phyloP scores from a whole-genome alignment of 2,797 vertebrate species.

The Xyrichtys novacula region DNA sequence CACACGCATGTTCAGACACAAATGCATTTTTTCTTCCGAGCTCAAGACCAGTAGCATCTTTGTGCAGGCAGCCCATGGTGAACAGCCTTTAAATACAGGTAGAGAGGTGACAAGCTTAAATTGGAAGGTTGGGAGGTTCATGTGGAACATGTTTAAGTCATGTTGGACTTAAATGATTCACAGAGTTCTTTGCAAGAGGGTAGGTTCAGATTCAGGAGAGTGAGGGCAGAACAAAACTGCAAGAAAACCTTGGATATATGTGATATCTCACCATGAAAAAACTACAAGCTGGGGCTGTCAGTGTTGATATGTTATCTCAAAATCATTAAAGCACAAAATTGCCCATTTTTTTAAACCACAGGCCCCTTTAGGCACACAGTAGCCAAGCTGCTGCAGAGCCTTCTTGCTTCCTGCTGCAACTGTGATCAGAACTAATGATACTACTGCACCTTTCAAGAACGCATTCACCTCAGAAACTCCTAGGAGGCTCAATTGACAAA shows the following conservation, averaged over 20 bases:
- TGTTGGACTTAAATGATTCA: slow-evolving; percentile 40
- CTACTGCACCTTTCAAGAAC: too few species aligned
- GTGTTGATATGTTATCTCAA: too few species aligned
- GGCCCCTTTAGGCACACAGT: too few species aligned
- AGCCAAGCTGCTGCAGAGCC: too few species aligned
- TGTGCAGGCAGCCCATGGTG: neutral
- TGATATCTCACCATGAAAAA: too few species aligned
- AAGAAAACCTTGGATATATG: neutral
- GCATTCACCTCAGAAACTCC: too few species aligned
- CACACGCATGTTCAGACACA: neutral
- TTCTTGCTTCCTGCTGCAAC: too few species aligned
- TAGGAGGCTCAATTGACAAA: too few species aligned
- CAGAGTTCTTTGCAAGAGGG: neutral
- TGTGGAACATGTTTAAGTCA: slow-evolving; percentile 3
- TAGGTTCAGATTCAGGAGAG: neutral
- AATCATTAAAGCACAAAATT: too few species aligned
- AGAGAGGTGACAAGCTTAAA: neutral
- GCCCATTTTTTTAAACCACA: too few species aligned
- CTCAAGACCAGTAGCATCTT: slow-evolving; percentile 12
- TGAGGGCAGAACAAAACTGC: neutral
- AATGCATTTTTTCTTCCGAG: slow-evolving; percentile 1
- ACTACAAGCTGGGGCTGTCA: too few species aligned
- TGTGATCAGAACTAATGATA: too few species aligned
- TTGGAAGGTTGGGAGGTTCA: neutral
- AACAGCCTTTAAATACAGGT: slow-evolving; percentile 1